These are phyloP conservation scores for Smutsia temminckii DNA, from an alignment of 2,797 vertebrate genomes.

Conservation along the genomic window DNA sequence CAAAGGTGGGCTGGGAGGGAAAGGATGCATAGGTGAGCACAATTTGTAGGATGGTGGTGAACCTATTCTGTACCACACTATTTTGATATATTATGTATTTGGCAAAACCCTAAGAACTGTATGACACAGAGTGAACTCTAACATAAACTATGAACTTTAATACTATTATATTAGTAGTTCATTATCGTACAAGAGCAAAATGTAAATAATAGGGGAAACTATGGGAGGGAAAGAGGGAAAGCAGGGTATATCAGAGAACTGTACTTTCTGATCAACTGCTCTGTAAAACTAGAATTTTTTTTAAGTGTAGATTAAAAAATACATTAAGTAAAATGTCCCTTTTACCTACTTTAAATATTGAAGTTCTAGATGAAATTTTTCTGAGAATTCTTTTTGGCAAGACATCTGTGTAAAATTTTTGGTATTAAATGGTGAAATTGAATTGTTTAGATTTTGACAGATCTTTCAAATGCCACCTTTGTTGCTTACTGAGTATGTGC, in stretches of 20 bases:
- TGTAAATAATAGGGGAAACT: not conserved
- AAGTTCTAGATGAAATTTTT: not conserved
- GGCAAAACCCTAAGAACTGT: not conserved
- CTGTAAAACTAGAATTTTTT: not conserved
- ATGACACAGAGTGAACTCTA: not conserved
- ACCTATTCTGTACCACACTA: not conserved
- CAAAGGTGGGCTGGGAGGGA: not conserved
- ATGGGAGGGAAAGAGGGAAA: not conserved
- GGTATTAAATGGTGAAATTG: not conserved
- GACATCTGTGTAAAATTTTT: not conserved
- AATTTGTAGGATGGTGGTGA: not conserved
- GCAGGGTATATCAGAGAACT: not conserved
- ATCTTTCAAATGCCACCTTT: constrained; percentile 6
- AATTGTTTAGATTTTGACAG: constrained; percentile 14
- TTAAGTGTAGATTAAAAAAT: not conserved
- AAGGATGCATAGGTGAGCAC: not conserved
- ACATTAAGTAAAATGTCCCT: not conserved
- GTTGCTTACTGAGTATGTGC: not conserved
- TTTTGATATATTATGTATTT: not conserved
- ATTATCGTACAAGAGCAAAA: not conserved
- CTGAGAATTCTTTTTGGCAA: not conserved
- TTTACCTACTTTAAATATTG: not conserved
- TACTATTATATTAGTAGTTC: not conserved
- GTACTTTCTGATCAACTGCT: not conserved
- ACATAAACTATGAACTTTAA: not conserved